These are phyloP conservation scores for Gallinago paraguaiae DNA, from an alignment of 2,113 vertebrate genomes.

Conservation along the genomic window DNA sequence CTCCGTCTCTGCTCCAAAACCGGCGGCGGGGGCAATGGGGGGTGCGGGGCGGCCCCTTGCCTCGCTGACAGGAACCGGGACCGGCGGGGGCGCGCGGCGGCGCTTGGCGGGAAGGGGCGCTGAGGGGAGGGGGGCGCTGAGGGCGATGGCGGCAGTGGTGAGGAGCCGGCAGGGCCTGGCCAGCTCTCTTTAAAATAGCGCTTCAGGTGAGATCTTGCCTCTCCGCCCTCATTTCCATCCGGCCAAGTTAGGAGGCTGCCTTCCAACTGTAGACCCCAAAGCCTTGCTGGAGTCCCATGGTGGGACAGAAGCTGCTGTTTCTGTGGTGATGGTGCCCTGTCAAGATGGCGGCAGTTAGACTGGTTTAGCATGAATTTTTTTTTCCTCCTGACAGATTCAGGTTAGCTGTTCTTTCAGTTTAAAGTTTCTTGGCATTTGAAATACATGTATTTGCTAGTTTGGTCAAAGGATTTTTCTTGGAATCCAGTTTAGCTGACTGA, in stretches of 20 bases:
- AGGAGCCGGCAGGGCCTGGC: not conserved
- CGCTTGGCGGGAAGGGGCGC: not conserved
- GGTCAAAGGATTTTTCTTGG: not conserved
- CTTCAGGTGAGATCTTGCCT: not conserved
- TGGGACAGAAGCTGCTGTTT: fast-evolving
- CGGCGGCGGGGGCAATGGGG: fast-evolving
- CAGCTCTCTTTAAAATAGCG: not conserved
- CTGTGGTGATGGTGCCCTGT: not conserved
- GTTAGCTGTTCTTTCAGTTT: not conserved
- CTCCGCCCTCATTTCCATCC: not conserved
- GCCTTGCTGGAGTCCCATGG: not conserved
- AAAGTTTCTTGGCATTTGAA: not conserved
- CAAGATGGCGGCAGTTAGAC: not conserved
- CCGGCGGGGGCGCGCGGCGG: not conserved
- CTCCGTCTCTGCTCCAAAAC: not conserved
- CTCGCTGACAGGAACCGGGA: not conserved
- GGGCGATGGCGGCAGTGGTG: fast-evolving
- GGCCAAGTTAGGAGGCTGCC: fast-evolving
- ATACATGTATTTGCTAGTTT: not conserved
- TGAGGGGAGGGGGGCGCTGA: not conserved
- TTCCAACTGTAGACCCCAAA: not conserved
- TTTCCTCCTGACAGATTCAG: not conserved
- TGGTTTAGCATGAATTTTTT: not conserved
- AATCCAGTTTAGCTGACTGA: not conserved
- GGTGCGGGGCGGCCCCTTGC: too few species aligned